Percentiles rank a stretch among this genome's conserved stretches.
Conservation (phyloP, 2,888 invertebrate genomes). For the Cyclophora punctaria region DNA sequence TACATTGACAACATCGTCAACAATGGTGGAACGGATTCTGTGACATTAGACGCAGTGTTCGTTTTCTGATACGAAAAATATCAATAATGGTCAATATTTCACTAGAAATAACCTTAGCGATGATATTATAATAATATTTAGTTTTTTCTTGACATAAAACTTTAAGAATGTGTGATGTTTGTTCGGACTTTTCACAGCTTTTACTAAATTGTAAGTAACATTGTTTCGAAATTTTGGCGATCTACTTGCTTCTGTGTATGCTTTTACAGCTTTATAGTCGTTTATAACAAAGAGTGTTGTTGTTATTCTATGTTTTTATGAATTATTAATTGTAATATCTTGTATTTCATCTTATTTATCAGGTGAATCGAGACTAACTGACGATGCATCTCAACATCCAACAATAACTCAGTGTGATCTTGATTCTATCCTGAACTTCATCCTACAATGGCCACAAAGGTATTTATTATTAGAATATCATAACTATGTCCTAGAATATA, state of each 20-base stretch:
- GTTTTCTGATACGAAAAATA: conserved; percentile 67
- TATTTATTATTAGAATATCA: conserved; percentile 38
- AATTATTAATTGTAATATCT: conserved; percentile 7
- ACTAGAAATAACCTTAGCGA: conserved; percentile 50
- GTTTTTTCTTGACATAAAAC: conserved; percentile 69
- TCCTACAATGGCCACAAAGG: conserved; percentile 93
- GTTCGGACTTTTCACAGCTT: conserved; percentile 94
- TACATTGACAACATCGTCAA: conserved; percentile 67
- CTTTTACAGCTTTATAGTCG: conserved; percentile 20
- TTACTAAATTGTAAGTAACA: conserved; percentile 80
- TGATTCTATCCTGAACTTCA: conserved; percentile 87
- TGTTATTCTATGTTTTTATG: conserved; percentile 5
- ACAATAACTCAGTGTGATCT: conserved; percentile 86
- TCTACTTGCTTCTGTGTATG: conserved; percentile 32
- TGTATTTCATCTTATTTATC: conserved; percentile 52
- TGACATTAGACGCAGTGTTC: conserved; percentile 68
- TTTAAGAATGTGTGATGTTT: conserved; percentile 89
- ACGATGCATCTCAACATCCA: conserved; percentile 85
- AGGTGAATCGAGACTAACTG: conserved; percentile 87
- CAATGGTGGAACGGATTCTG: conserved; percentile 70
- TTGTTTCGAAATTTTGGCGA: conserved; percentile 61
- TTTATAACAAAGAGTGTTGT: conserved; percentile 6
- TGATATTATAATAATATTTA: conserved; percentile 65
- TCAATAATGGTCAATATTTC: conserved; percentile 67
- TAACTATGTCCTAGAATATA: too few relatives aligned